Base-by-base conservation (phyloP, 1,140 invertebrate species). In the Eubasilissa regina region DNA sequence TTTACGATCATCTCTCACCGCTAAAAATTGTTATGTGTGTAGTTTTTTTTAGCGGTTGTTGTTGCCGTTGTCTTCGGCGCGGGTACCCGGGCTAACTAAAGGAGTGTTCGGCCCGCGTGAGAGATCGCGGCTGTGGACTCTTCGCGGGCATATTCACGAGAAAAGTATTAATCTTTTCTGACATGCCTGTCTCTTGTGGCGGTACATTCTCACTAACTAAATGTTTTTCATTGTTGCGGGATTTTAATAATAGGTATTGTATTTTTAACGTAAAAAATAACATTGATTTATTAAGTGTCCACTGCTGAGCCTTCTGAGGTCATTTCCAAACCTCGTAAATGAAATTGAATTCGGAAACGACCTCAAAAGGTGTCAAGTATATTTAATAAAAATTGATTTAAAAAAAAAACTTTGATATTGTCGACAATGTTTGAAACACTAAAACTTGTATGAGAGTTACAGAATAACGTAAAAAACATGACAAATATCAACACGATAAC, bases 21-120 rank as follows among this genome's bases (percentile, higher is more conserved):
- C 56, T 58, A 60, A 60, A 75, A 75, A 58, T 75, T 75, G 73
- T 60, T 60, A 48, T 75, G 73, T 75, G 73, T 75, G 55, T 19
- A n/a, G 15, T 75, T 75, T 75, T 75, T n/a, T 73, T 70, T 48
- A 21, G 0, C 17, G 19, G 66, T 48, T 21, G 45, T 19, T 48
- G 47, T 64, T 25, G 19, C 66, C 47, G 66, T 70, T 53, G 66
- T 70, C 66, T 70, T 70, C 66, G 47, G 0, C 21, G 17, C 21
- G 17, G 58, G 21, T 21, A 21, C 58, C 21, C 17, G 58, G 4
- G 8, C 13, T 8, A 21, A 12, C 19, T 66, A 12, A 25, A 51
- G 66, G 47, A 70, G 66, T 48, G 66, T 48, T 45, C 11, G 47
- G 47, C 43, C 66, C 45, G 66, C 66, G 47, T 53, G 66, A 70